Base-by-base conservation (phyloP, 2,797 vertebrate genomes). In the Furcifer pardalis region DNA sequence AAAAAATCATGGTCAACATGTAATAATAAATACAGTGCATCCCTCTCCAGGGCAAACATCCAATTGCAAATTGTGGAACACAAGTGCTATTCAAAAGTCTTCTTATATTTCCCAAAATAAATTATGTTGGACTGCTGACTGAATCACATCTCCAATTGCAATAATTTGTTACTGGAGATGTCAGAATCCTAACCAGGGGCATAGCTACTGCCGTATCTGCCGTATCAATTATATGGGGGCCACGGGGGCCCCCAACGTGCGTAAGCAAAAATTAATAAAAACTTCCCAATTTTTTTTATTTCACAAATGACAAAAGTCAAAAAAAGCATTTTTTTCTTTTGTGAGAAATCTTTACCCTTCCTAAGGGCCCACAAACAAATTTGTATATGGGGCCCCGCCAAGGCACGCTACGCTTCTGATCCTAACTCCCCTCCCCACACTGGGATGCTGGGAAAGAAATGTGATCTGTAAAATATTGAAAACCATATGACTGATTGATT, bases 1-100 rank as follows among this genome's bases (percentile, higher is more conserved):
- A 90, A 84, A 89, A 46, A 6, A 8, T 15, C 49, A 27, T 69
- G n/a, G 6, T 5, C 15, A 86, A 73, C 44, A 72, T 2, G 23
- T 79, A 32, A 13, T 88, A 81, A 88, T 27, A 42, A 69, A 81
- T 91, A 91, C 92, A n/a, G 90, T 89, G 88, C 52, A 91, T 83
- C 27, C 85, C 52, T 10, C 15, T 27, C 30, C n/a, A 68, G 12
- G 42, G 40, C 35, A 69, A n/a, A 46, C 40, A 82, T n/a, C 32
- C 15, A 52, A 74, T 75, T 1, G 30, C 23, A 10, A 59, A 63
- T 52, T 52, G 23, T n/a, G 44, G 12, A 71, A 77, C 5, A 32
- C 23, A 15, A 49, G 9, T 1, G 19, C 35, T 66, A 35, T 65
- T 65, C 32, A 65, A 49, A 75, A 40, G 25, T 32, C 17, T 30